Evolutionary conservation across 2,113 vertebrate genomes (phyloP), one percentile per base, ranked within the genome.

Genomic region (Chloropsis hardwickii): DNA sequence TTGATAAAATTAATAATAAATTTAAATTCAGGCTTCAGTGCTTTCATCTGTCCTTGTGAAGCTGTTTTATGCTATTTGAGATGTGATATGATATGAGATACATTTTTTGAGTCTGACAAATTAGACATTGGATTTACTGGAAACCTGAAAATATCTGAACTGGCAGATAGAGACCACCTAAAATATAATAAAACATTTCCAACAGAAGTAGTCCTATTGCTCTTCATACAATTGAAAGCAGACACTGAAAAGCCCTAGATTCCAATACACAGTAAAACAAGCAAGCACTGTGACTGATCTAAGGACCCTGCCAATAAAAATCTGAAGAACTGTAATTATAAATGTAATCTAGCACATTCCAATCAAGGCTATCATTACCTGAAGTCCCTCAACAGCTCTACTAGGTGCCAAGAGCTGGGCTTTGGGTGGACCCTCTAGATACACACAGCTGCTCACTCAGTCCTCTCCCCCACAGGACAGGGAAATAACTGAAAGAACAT

Each of bases 381-480:
- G 31, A 15, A 86, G 9, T 12, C 11, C 24, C 9, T 71, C 56
- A 60, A 54, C 12, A 12, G 9, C 6, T 16, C 24, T 3, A 27
- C 0, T 24, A 7, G 7, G 2, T 58, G 12, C 16, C 48, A 69
- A 47, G 50, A 69, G 18, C 5, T 27, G 18, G 13, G 4, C 10
- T 25, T 24, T 35, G 7, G 2, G 7, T 23, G 39, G 21, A 73
- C 44, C 4, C 2, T 53, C 29, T 58, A 35, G 7, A 62, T 4
- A 4, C n/a, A 57, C 14, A 18, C 3, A 84, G 22, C 11, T n/a
- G 14, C 16, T 84, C 2, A 0, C 12, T 87, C 3, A 10, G 7
- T 28, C 4, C 9, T 7, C 11, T 67, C 1, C 22, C 6, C 3
- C 25, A 24, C 0, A 54, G 17, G 25, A 57, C 29, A 78, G 11